Evolutionary conservation across 2,888 invertebrate species (phyloP).

Genomic region (Steinernema scapterisci): DNA sequence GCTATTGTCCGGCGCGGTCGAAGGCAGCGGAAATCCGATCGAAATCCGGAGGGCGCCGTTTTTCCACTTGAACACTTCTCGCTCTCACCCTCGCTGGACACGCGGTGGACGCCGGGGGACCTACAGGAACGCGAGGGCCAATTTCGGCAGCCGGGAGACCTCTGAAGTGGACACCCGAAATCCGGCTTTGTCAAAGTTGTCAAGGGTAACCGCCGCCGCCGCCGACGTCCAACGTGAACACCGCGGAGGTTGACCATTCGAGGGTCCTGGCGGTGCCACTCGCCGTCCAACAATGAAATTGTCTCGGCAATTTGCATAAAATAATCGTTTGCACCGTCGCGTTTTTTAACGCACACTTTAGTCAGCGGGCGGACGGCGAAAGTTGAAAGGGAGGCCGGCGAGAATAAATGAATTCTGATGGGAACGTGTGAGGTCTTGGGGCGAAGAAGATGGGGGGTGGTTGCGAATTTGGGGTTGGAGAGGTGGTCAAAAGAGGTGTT

Average conservation of each 20-base stretch:
- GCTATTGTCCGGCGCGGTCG: conserved; percentile 20
- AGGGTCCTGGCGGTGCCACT: neutral
- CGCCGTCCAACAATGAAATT: neutral
- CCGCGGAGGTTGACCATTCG: conserved; percentile 11
- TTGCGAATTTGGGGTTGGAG: too few relatives aligned
- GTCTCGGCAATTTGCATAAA: conserved; percentile 31
- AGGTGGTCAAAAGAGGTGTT: too few relatives aligned
- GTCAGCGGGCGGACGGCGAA: neutral
- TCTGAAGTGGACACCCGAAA: neutral
- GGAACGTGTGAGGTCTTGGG: conserved; percentile 4
- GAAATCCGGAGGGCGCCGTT: conserved; percentile 18
- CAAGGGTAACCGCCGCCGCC: conserved; percentile 4
- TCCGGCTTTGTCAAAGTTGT: neutral
- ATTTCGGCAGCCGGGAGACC: too few relatives aligned
- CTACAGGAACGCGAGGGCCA: neutral
- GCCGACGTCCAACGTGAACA: too few relatives aligned
- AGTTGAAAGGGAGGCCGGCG: conserved; percentile 5
- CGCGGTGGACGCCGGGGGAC: neutral
- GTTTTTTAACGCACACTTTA: conserved; percentile 18
- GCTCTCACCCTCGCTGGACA: too few relatives aligned
- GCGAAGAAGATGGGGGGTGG: neutral
- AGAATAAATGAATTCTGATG: conserved; percentile 6
- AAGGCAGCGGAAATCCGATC: conserved; percentile 10
- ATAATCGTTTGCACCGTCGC: conserved; percentile 30
- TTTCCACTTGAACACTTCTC: conserved; percentile 17